Percentiles rank a stretch among this genome's conserved stretches.
phyloP scores from a whole-genome alignment of 1,140 invertebrate genomes.

The Cydia amplana region DNA sequence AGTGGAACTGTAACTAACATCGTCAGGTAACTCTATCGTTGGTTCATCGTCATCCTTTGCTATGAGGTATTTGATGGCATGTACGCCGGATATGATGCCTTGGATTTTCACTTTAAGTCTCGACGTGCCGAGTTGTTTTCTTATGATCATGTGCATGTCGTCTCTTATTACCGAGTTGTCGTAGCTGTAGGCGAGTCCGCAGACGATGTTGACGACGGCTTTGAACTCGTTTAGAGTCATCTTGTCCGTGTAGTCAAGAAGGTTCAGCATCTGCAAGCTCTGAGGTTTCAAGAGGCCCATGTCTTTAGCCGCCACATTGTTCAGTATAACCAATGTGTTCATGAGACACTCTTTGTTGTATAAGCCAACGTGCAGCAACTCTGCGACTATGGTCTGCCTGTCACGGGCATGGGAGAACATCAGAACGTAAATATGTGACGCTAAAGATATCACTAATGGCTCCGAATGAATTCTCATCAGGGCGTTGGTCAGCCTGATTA shows the following conservation, averaged over 20 bases:
- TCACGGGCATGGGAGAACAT: constrained; percentile 70
- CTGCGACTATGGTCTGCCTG: constrained; percentile 60
- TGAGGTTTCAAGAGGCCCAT: constrained; percentile 67
- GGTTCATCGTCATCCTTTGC: constrained; percentile 47
- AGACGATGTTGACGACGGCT: constrained; percentile 73
- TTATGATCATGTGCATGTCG: constrained; percentile 76
- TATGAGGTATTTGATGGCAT: constrained; percentile 75
- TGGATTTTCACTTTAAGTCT: constrained; percentile 67
- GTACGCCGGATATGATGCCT: constrained; percentile 71
- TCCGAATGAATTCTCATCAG: constrained; percentile 64
- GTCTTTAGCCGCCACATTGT: constrained; percentile 66
- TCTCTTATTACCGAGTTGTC: constrained; percentile 72
- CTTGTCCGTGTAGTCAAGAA: constrained; percentile 70
- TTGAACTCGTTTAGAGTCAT: constrained; percentile 66
- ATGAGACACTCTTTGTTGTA: constrained; percentile 65
- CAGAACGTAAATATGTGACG: constrained; percentile 62
- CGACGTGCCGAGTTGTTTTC: constrained; percentile 72
- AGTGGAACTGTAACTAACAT: constrained; percentile 56
- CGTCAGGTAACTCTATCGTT: constrained; percentile 51
- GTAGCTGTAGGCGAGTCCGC: constrained; percentile 69
- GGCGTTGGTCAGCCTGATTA: constrained; percentile 63
- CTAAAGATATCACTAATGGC: constrained; percentile 62
- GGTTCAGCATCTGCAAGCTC: constrained; percentile 70
- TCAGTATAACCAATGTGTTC: constrained; percentile 65
- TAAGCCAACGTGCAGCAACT: constrained; percentile 63